These are phyloP conservation scores for Torymus tubicola DNA, from an alignment of 2,888 invertebrate genomes.

Conservation along the genomic window DNA sequence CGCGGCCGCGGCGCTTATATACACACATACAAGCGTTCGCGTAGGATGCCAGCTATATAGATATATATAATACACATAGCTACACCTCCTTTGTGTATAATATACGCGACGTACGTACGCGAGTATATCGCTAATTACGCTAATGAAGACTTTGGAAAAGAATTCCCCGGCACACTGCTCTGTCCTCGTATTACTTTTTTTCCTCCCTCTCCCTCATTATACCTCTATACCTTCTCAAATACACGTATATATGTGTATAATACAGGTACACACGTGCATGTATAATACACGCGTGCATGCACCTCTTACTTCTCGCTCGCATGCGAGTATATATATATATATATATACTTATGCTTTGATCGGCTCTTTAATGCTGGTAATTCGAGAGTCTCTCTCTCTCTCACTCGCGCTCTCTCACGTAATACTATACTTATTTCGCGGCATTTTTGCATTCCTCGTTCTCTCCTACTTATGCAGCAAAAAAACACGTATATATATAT, in stretches of 20 bases:
- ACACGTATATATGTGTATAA: no score
- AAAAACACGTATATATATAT: no score
- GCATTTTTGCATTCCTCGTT: conserved; percentile 5
- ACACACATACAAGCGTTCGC: background rate
- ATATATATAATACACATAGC: background rate
- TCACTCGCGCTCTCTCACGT: background rate
- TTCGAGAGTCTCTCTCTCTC: conserved; percentile 27
- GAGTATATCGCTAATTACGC: conserved; percentile 42
- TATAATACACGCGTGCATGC: no score
- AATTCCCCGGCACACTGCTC: background rate
- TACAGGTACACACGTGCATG: no score
- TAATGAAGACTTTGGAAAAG: conserved; percentile 52
- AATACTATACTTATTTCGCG: conserved; percentile 35
- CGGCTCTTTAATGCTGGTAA: conserved; percentile 28
- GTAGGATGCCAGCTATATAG: background rate
- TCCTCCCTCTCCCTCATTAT: background rate
- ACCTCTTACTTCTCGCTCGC: no score
- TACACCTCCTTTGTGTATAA: conserved; percentile 8
- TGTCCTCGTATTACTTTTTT: conserved; percentile 44
- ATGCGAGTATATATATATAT: background rate
- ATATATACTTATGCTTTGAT: background rate
- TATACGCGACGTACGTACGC: background rate
- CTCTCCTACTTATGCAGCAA: no score
- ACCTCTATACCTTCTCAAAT: background rate
- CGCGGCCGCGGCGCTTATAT: background rate